Conservation (phyloP, 2,797 vertebrate species). For the Acanthopagrus latus region DNA sequence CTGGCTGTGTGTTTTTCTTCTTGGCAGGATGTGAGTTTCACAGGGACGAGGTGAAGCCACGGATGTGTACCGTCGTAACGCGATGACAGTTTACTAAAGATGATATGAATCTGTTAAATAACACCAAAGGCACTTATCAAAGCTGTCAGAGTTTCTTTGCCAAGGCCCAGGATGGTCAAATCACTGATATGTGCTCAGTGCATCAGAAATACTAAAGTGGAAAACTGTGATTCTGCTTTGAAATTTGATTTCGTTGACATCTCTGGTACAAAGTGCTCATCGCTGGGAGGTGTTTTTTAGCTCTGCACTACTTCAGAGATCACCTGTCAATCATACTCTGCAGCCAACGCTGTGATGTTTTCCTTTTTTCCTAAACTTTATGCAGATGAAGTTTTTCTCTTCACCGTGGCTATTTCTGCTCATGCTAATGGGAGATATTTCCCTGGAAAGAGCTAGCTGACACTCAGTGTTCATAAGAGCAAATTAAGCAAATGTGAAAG, state of each 20-base stretch:
- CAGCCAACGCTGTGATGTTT: constrained; percentile 10
- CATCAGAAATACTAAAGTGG: constrained; percentile 46
- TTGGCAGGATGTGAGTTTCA: constrained; percentile 43
- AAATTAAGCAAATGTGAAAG: constrained; percentile 63
- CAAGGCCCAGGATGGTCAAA: constrained; percentile 66
- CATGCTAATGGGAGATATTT: constrained; percentile 14
- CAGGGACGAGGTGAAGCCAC: constrained; percentile 58
- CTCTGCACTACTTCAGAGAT: constrained; percentile 33
- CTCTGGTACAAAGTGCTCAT: constrained; percentile 51
- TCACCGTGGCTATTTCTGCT: constrained; percentile 33
- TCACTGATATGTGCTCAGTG: constrained; percentile 37
- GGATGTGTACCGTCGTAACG: constrained; percentile 14
- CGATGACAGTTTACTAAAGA: constrained; percentile 70
- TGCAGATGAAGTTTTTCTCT: constrained; percentile 23
- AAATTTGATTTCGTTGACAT: constrained; percentile 56
- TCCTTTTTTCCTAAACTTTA: not conserved
- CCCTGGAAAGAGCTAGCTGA: constrained; percentile 25
- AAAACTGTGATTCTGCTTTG: constrained; percentile 51
- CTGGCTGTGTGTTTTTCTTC: constrained; percentile 11
- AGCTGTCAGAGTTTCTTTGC: constrained; percentile 68
- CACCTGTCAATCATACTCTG: constrained; percentile 49
- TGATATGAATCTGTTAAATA: constrained; percentile 66
- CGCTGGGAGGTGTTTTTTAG: constrained; percentile 4
- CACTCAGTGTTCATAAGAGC: constrained; percentile 33
- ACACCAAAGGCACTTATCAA: constrained; percentile 67